These are phyloP conservation scores for Choloepus didactylus DNA, from an alignment of 2,797 vertebrate species.

Conservation along the genomic window DNA sequence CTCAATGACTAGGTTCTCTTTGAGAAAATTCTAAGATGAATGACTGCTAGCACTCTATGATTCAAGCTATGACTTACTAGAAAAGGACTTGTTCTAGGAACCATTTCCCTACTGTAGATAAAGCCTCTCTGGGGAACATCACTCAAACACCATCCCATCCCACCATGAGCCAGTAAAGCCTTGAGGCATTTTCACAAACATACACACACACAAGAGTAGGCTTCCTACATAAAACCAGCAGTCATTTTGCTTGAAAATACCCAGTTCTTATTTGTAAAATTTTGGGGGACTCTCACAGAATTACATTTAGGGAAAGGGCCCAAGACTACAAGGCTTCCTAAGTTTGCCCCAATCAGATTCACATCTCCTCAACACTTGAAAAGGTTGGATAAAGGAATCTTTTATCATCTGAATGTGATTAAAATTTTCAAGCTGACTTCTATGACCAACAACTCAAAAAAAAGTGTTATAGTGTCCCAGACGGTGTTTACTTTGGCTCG, in stretches of 20 bases:
- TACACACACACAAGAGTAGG: not conserved
- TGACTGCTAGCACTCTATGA: not conserved
- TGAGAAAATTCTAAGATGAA: not conserved
- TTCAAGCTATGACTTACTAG: not conserved
- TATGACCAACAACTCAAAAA: conserved; percentile 22
- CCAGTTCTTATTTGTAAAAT: not conserved
- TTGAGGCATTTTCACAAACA: conserved; percentile 30
- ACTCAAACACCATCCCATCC: not conserved
- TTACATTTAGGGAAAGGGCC: conserved; percentile 3
- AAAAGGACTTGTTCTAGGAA: not conserved
- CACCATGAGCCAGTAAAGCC: not conserved
- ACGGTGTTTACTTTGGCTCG: conserved; percentile 28
- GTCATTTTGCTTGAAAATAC: conserved; percentile 40
- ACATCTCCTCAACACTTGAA: not conserved
- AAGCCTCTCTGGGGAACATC: not conserved
- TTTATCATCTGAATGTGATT: conserved; percentile 44
- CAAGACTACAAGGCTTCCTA: conserved; percentile 10
- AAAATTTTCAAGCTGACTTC: conserved; percentile 60
- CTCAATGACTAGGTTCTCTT: not conserved
- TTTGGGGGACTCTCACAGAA: conserved; percentile 41
- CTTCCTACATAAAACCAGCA: not conserved
- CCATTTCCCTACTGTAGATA: not conserved
- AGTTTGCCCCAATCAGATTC: not conserved
- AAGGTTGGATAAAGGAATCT: not conserved
- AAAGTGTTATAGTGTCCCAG: not conserved